These are phyloP conservation scores for Ciconia maguari DNA, from an alignment of 2,113 vertebrate genomes.

Conservation along the genomic window DNA sequence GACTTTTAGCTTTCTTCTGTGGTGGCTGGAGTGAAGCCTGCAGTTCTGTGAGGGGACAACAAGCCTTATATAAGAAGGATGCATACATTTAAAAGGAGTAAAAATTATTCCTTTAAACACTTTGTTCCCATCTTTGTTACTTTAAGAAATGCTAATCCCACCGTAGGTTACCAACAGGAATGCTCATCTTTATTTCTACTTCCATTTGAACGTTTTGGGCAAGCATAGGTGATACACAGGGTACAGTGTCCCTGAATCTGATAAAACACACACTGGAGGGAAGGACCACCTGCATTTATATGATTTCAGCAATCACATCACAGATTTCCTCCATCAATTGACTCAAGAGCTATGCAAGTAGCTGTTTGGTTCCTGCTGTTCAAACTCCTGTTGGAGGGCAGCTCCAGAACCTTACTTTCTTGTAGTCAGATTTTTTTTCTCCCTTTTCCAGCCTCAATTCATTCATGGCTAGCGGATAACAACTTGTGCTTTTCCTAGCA, in stretches of 20 bases:
- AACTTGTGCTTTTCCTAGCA: neutral
- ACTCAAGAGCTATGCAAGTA: neutral
- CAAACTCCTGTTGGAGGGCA: neutral
- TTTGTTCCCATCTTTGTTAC: neutral
- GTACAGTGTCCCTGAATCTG: neutral
- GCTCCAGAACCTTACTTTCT: neutral
- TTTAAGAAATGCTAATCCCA: neutral
- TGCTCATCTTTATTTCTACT: neutral
- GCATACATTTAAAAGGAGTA: neutral
- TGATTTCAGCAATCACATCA: neutral
- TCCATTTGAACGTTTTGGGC: neutral
- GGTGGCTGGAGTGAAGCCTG: neutral
- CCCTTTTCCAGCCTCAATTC: neutral
- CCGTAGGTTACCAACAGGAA: fast-evolving
- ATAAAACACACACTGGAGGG: neutral
- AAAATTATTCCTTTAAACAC: neutral
- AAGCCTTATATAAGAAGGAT: neutral
- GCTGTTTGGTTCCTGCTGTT: neutral
- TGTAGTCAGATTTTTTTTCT: neutral
- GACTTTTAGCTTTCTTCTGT: neutral
- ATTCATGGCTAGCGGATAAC: neutral
- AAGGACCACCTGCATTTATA: neutral
- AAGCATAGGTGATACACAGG: neutral
- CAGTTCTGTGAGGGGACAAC: neutral
- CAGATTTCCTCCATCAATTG: neutral